Base-by-base conservation (phyloP, 2,888 invertebrate species). In the Tinea pellionella region DNA sequence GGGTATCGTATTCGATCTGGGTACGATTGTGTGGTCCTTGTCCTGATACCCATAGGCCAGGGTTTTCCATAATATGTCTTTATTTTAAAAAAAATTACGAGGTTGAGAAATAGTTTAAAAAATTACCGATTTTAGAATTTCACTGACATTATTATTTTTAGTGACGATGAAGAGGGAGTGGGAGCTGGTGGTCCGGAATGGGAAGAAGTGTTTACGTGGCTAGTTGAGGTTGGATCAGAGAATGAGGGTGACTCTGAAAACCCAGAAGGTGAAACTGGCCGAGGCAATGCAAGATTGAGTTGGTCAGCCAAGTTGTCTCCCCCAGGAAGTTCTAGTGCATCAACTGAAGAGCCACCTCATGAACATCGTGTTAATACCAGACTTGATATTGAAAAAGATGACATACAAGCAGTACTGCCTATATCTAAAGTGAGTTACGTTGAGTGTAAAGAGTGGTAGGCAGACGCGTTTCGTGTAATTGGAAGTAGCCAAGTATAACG, bases 381-480 rank as follows among this genome's bases (percentile, higher is more conserved):
- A 65, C 89, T 97, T 56, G 95, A 96, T 72, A 94, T 97, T 63
- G 95, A 96, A 75, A 97, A 97, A 75, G 97, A 97, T 75, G 96
- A 96, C 72, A 96, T 96, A 62, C 96, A 96, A 80, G 95, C 96
- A 16, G 96, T 97, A 12, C 89, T 97, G 19, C 96, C 97, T 13
- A 96, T 97, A 75, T 96, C 96, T 62, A 97, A 97, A 93, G 96
- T 96, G 80, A 76, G 65, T 61, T 1, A 24, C 6, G 24, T 6
- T 24, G 24, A 24, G 6, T 24, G n/a, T n/a, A n/a, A n/a, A n/a
- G n/a, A n/a, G n/a, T n/a, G n/a, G n/a, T n/a, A n/a, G n/a, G n/a
- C n/a, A n/a, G n/a, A n/a, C n/a, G n/a, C n/a, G n/a, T n/a, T n/a
- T n/a, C n/a, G n/a, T n/a, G n/a, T n/a, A n/a, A n/a, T n/a, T n/a